Conservation (phyloP, 1,140 invertebrate species). For the Bombus difficillimus region DNA sequence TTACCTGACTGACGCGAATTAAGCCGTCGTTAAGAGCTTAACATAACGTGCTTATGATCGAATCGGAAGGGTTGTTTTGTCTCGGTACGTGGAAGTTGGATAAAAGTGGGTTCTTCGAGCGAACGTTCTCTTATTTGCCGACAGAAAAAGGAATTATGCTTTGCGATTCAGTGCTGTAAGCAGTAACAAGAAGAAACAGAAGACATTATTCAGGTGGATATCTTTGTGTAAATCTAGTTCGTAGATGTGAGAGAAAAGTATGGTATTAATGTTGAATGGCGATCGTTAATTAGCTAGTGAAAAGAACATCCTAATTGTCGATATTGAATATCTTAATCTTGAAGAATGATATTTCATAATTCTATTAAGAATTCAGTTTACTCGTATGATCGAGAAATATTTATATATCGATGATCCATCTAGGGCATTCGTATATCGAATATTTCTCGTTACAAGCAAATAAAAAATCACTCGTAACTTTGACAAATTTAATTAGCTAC, state of each 20-base stretch:
- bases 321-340: too few relatives aligned
- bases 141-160: slow-evolving; percentile 12
- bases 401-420: too few relatives aligned
- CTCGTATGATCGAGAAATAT: too few relatives aligned
- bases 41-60: slow-evolving; percentile 54
- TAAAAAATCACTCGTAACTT: too few relatives aligned
- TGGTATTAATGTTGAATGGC: too few relatives aligned
- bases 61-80: neutral
- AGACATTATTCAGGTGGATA: slow-evolving; percentile 49
- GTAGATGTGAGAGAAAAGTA: slow-evolving; percentile 10
- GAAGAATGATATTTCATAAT: too few relatives aligned
- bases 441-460: too few relatives aligned
- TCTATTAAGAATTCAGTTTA: too few relatives aligned
- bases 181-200: slow-evolving; percentile 41
- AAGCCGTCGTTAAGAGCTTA: slow-evolving; percentile 46
- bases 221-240: slow-evolving; percentile 51
- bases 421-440: too few relatives aligned
- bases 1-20: neutral
- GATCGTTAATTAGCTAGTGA: slow-evolving; percentile 20
- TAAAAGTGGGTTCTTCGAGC: neutral
- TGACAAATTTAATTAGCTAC: too few relatives aligned
- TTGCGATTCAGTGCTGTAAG: slow-evolving; percentile 45
- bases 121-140: slow-evolving; percentile 34
- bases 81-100: neutral
- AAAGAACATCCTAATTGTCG: neutral